Evolutionary conservation across 2,888 invertebrate genomes (phyloP).

Genomic region (Sepioteuthis lessoniana): DNA sequence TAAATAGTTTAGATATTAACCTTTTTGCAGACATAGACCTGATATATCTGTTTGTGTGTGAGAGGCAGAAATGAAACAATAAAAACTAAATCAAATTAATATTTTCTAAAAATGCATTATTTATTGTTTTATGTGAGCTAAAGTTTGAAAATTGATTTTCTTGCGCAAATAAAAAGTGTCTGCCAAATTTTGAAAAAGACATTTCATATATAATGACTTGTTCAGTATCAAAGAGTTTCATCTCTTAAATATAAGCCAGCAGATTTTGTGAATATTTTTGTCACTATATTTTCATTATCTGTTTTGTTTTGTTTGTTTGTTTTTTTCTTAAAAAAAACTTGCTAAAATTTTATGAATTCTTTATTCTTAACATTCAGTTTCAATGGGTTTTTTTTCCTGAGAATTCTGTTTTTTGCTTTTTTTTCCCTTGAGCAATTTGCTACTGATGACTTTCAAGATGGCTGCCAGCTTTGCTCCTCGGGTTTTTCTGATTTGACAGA

Average conservation of each 20-base stretch:
- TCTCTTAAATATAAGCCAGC: background rate
- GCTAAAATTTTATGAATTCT: background rate
- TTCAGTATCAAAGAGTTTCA: conserved; percentile 4
- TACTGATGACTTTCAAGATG: conserved; percentile 23
- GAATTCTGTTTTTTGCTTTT: background rate
- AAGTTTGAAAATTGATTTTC: conserved; percentile 10
- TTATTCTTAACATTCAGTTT: background rate
- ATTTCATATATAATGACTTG: background rate
- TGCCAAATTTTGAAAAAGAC: conserved; percentile 18
- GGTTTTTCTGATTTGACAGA: background rate
- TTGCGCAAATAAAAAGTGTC: background rate
- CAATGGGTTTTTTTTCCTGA: background rate
- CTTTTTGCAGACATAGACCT: too few relatives aligned
- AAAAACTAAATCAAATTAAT: background rate
- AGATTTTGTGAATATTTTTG: background rate
- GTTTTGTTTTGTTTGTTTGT: background rate
- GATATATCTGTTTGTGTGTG: too few relatives aligned
- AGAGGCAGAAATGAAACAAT: background rate
- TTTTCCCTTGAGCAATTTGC: background rate
- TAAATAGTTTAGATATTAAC: too few relatives aligned
- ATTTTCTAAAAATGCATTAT: background rate
- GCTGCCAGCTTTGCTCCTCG: background rate
- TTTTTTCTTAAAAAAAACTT: background rate
- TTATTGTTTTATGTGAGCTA: background rate
- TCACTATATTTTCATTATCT: background rate